Base-by-base conservation (phyloP, 2,113 vertebrate genomes). In the Thamnaconus septentrionalis region DNA sequence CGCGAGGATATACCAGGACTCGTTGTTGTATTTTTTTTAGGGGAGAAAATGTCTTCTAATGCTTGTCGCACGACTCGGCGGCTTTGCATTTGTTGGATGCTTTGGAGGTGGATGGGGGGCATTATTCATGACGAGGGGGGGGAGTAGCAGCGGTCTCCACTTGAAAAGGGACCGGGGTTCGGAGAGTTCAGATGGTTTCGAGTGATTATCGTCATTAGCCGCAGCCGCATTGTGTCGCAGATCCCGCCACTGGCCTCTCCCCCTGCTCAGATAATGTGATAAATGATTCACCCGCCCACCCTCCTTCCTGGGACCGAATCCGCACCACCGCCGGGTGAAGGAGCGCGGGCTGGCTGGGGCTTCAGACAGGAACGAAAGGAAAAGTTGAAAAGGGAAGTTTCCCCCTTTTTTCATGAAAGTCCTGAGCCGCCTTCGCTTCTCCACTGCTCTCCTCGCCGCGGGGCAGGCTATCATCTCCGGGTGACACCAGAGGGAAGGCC, bases 381-480 rank as follows among this genome's bases (percentile, higher is more conserved):
- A 46, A 7, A 69, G 69, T 52, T 41, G 71, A 81, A 73, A 61
- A 66, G 60, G 62, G 71, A 73, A 70, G 59, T 68, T 71, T 50
- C 48, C 18, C 18, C 18, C 18, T 31, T 66, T 45, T 82, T 82
- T 85, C 75, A 80, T 83, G 64, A 69, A 43, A 48, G 59, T 66
- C 75, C 54, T 63, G 63, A 78, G 71, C 65, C 8, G 68, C 65
- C 72, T 72, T 72, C 44, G 62, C 71, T 43, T 75, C 66, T 56
- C 68, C 70, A 31, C 18, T 31, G 1, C 18, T 75, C 65, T 64
- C 78, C 85, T 75, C 64, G 81, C 82, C 84, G 56, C 53, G 40
- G 81, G 85, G 85, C 75, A 76, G 78, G 71, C 75, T 78, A 81
- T 87, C 75, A 84, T 83, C 83, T 87, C 76, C 71, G 62, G 18